Conservation (phyloP, 2,888 invertebrate genomes). For the Hemithea aestivaria region DNA sequence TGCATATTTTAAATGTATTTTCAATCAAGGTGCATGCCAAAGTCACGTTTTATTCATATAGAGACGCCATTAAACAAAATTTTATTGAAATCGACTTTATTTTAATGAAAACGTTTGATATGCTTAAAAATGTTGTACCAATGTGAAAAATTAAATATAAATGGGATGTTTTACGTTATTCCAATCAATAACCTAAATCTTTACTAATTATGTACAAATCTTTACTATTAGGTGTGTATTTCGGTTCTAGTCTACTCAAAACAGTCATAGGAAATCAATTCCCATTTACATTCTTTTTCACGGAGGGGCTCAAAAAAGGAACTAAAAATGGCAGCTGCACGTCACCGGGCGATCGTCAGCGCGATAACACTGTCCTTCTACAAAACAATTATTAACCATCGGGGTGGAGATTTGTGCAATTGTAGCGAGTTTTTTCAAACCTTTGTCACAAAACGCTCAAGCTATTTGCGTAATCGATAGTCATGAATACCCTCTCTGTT, state of each 20-base stretch:
- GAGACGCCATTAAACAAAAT: no score
- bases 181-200: no score
- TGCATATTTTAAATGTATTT: no score
- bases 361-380: constrained; percentile 69
- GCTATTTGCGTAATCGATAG: constrained; percentile 45
- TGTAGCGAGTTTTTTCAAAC: constrained; percentile 41
- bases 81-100: no score
- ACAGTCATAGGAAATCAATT: constrained; percentile 30
- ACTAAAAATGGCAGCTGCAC: constrained; percentile 65
- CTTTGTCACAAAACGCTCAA: constrained; percentile 12
- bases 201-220: no score
- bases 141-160: no score
- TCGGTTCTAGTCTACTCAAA: not conserved
- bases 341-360: constrained; percentile 51
- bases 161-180: no score
- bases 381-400: constrained; percentile 69
- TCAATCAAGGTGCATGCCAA: no score
- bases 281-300: constrained; percentile 38
- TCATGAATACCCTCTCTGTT: constrained; percentile 29
- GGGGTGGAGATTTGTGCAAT: constrained; percentile 59
- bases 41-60: no score
- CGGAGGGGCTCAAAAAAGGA: constrained; percentile 47
- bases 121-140: no score
- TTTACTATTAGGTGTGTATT: no score
- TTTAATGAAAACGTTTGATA: no score